Base-by-base conservation (phyloP, 2,888 invertebrate genomes). In the Julus scanicus region DNA sequence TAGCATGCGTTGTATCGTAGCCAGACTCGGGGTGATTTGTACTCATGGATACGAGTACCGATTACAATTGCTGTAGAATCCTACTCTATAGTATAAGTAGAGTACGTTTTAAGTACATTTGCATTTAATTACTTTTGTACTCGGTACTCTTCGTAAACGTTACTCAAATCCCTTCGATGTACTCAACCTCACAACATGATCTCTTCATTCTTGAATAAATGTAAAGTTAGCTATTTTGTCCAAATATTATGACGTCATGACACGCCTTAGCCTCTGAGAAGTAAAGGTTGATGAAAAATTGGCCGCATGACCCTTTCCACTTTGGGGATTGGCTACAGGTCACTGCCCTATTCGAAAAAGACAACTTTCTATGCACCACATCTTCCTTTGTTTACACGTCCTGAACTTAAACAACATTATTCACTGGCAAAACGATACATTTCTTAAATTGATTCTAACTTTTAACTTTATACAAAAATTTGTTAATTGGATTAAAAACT, bases 261-360 rank as follows among this genome's bases (percentile, higher is more conserved):
- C n/a, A 63, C 63, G n/a, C 71, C 71, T 29, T 71, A n/a, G n/a
- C n/a, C n/a, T n/a, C n/a, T 8, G 6, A 71, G 9, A 71, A 29
- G 2, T 29, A 71, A 20, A 9, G 5, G n/a, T 71, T 71, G 71
- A 71, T 71, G 71, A 71, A 71, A 29, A 71, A 71, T 29, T 71
- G 9, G 29, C n/a, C 29, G 57, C n/a, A 4, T 29, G 29, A 29
- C 29, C 71, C 71, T 29, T 29, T 29, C 9, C 71, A 71, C 29
- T 71, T 71, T n/a, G 29, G 71, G 53, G 29, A 29, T 29, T 71
- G 29, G 71, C 29, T 20, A 71, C 63, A 29, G 71, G 71, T 71
- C 71, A 71, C 71, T 71, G 11, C 71, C 71, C 71, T 9, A 71
- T 11, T 71, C 29, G 71, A 71, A 29, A 71, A 71, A 71, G 53